These are phyloP conservation scores for Onchidella celtica DNA, from an alignment of 2,888 invertebrate genomes.

Conservation along the genomic window DNA sequence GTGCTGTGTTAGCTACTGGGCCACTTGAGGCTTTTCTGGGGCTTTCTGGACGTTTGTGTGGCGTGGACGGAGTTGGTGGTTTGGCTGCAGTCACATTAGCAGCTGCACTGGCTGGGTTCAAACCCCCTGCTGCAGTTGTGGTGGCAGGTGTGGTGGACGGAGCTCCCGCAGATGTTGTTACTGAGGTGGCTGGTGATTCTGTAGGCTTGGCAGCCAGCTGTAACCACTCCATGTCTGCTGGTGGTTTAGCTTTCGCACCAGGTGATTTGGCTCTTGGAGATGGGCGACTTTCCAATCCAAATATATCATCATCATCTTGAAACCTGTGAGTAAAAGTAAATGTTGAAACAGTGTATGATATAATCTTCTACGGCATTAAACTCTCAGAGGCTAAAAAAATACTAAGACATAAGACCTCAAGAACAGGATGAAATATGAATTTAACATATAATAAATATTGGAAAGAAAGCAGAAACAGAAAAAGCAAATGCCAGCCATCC, in stretches of 20 bases:
- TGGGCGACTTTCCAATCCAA: slow-evolving; percentile 66
- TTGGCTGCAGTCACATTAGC: slow-evolving; percentile 50
- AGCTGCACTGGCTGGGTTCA: slow-evolving; percentile 9
- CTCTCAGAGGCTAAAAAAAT: too few species aligned
- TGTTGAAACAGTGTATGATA: too few species aligned
- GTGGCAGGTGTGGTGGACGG: slow-evolving; percentile 22
- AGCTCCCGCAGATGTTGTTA: slow-evolving; percentile 21
- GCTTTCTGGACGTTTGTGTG: slow-evolving; percentile 50
- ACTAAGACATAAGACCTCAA: too few species aligned
- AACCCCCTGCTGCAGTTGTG: not conserved
- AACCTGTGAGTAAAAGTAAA: slow-evolving; percentile 61
- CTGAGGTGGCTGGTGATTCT: not conserved
- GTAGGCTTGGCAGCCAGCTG: slow-evolving; percentile 53
- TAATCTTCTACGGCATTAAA: too few species aligned
- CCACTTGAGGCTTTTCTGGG: slow-evolving; percentile 1
- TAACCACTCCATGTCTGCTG: slow-evolving; percentile 75
- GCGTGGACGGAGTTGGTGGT: slow-evolving; percentile 31
- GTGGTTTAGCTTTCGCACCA: slow-evolving; percentile 30
- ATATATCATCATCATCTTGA: slow-evolving; percentile 82
- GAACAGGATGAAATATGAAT: too few species aligned
- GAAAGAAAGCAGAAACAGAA: too few species aligned
- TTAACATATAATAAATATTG: too few species aligned
- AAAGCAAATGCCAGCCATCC: too few species aligned
- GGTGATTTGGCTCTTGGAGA: slow-evolving; percentile 56
- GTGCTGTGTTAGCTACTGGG: slow-evolving; percentile 53